phyloP scores from a whole-genome alignment of 1,140 invertebrate genomes.

The Penaeus indicus region DNA sequence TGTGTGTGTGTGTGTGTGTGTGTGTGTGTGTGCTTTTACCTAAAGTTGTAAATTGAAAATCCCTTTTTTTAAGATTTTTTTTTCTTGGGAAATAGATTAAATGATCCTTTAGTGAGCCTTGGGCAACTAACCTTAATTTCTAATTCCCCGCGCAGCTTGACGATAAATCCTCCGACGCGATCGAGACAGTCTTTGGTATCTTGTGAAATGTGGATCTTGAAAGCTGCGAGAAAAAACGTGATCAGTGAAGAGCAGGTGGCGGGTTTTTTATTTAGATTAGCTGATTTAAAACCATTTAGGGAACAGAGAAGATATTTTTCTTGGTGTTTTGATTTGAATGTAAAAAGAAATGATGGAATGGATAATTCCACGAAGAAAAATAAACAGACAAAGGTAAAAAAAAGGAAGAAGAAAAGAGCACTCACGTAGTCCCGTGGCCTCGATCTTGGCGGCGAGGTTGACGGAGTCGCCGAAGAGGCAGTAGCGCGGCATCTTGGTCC shows the following conservation, averaged over 20 bases:
- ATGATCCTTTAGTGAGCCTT: no score
- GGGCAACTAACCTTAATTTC: slow-evolving; percentile 66
- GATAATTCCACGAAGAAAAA: slow-evolving; percentile 3
- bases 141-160: slow-evolving; percentile 80
- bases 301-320: no score
- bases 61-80: no score
- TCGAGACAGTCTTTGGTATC: slow-evolving; percentile 88
- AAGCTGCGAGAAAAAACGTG: slow-evolving; percentile 73
- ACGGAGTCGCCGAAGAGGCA: slow-evolving; percentile 88
- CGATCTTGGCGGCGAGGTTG: slow-evolving; percentile 85
- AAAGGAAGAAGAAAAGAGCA: slow-evolving; percentile 22
- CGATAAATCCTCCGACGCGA: slow-evolving; percentile 83
- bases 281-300: neutral
- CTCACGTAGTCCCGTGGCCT: slow-evolving; percentile 82
- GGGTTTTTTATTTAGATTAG: neutral
- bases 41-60: no score
- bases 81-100: no score
- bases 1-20: no score
- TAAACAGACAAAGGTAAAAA: neutral
- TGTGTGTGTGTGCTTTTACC: no score
- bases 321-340: neutral
- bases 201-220: slow-evolving; percentile 90
- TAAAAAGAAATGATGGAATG: no score
- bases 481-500: slow-evolving; percentile 88
- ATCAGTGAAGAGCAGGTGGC: neutral